Evolutionary conservation across 2,797 vertebrate species (phyloP), one percentile per base, ranked within the genome.

Genomic region (Macropodus opercularis): DNA sequence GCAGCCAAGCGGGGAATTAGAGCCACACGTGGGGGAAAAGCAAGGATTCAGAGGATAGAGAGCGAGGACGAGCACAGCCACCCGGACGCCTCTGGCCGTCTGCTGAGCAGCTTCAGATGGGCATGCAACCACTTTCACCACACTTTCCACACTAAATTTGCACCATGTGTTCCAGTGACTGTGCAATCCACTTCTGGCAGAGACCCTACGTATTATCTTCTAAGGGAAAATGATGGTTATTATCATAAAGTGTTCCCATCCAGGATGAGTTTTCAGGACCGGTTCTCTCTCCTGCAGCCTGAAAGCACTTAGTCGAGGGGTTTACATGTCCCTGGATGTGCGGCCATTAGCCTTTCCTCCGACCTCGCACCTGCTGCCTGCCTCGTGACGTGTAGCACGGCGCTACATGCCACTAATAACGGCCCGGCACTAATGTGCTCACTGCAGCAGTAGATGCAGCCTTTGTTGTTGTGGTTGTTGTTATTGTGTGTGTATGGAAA

Each of bases 231-330:
- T 87, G 65, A 89, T 65, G 80, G 89, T 87, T 77, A 90, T 92
- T 92, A 91, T 81, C 85, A 86, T 72, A 88, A 92, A 92, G 88
- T 87, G 88, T 88, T 91, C 80, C 90, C 90, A 92, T 91, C 85
- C 86, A 87, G 64, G 85, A 88, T 72, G 75, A 79, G 77, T 43
- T 47, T 68, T 51, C 60, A 46, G 26, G 58, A 75, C 54, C 40
- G 8, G 5, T 46, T 52, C 50, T 54, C 50, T 55, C 50, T 68
- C 64, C 81, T 64, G 62, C 24, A 11, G 72, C 70, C 79, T 67
- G 72, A 81, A 81, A 85, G 69, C 72, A 79, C 54, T 83, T 85
- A 85, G 14, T 73, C 35, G 4, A 49, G 42, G 41, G 22, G 15
- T 22, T 3, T 21, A 69, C 69, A 55, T 75, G 72, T 65, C 77